Evolutionary conservation across 64 coral and sea anemone species (phyloP).

Genomic region (Astreopora myriophthalma): DNA sequence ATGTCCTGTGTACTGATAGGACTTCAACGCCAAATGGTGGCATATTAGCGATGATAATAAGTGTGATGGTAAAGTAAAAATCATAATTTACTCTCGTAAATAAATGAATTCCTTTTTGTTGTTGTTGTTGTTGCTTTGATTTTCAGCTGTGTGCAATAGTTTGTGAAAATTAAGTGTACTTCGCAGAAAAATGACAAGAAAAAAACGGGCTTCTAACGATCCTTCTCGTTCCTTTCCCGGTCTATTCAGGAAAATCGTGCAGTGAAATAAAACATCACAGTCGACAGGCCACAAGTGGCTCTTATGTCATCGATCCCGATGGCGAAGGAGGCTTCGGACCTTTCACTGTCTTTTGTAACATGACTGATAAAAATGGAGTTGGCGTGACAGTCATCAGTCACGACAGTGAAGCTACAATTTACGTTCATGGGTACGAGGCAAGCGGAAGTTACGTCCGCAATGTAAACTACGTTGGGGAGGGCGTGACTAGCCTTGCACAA

Average conservation of each 20-base stretch:
- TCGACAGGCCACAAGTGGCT: conserved; percentile 16
- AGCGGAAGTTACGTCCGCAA: not conserved
- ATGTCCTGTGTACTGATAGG: no score
- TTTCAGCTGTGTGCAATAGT: no score
- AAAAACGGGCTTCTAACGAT: no score
- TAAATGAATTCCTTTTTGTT: no score
- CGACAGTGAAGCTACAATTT: conserved; percentile 29
- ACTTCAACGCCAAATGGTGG: no score
- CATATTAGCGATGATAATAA: no score
- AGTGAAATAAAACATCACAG: conserved; percentile 22
- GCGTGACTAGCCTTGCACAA: not conserved
- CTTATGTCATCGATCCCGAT: conserved; percentile 59
- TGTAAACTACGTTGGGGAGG: not conserved
- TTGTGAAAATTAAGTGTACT: no score
- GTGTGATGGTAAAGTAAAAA: no score
- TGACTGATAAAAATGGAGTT: conserved; percentile 45
- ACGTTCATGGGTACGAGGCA: not conserved
- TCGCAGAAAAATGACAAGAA: no score
- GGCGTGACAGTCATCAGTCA: conserved; percentile 62
- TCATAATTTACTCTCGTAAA: no score
- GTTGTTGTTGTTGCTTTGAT: no score
- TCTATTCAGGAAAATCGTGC: conserved; percentile 7
- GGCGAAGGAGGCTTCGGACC: not conserved
- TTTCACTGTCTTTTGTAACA: conserved; percentile 55
- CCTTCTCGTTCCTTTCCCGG: no score